phyloP scores from a whole-genome alignment of 2,797 vertebrate species.

The Gymnothorax javanicus region DNA sequence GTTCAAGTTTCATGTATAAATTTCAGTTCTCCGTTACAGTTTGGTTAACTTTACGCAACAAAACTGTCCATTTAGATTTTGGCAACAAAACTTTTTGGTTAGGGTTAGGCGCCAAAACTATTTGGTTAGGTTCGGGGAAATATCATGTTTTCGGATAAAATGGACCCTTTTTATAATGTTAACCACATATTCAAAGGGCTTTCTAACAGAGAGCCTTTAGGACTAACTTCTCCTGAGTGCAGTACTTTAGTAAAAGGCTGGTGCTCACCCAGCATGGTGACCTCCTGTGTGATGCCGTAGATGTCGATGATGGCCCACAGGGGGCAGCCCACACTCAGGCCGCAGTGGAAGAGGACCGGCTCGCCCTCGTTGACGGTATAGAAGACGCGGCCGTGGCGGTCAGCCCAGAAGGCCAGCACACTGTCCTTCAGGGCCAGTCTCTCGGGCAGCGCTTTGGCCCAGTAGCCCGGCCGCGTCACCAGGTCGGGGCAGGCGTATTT shows the following conservation, averaged over 20 bases:
- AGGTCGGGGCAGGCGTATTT: conserved; percentile 97
- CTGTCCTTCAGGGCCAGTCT: conserved; percentile 91
- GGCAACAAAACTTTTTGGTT: too few species aligned
- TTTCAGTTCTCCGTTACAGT: too few species aligned
- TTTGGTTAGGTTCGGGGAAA: too few species aligned
- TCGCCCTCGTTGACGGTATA: conserved; percentile 95
- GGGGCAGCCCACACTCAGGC: conserved; percentile 89
- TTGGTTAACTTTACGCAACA: too few species aligned
- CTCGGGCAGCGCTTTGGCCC: conserved; percentile 97
- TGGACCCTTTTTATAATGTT: too few species aligned
- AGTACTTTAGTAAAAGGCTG: neutral
- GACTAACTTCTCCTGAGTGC: too few species aligned
- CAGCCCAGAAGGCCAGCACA: conserved; percentile 94
- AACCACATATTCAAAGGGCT: too few species aligned
- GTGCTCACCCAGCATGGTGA: conserved; percentile 89
- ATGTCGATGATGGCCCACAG: conserved; percentile 98
- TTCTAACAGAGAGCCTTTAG: too few species aligned
- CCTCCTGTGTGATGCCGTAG: conserved; percentile 97
- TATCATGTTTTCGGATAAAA: too few species aligned
- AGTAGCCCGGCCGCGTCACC: conserved; percentile 93
- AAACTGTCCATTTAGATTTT: too few species aligned
- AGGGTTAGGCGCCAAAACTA: too few species aligned
- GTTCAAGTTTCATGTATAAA: too few species aligned
- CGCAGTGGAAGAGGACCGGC: conserved; percentile 95
- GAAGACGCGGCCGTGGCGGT: conserved; percentile 94